A percentile compares a stretch with the other conserved stretches of the same genome.
Conservation (phyloP, 2,888 invertebrate species). For the Drosophila melanosoma region DNA sequence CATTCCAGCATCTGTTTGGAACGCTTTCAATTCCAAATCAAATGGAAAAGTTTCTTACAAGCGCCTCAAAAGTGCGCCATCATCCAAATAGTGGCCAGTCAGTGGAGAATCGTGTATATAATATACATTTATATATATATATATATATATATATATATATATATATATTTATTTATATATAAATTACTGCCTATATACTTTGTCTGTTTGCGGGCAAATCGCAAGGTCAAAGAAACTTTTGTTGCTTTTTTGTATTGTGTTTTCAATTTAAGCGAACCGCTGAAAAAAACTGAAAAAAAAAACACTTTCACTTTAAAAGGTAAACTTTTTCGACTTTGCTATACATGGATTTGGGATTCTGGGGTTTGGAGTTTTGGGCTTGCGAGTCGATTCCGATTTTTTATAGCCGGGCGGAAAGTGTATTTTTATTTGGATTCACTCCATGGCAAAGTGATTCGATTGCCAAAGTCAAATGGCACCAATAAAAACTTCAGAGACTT, state of each 20-base stretch:
- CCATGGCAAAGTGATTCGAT: slow-evolving; percentile 62
- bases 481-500: slow-evolving; percentile 69
- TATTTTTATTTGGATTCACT: slow-evolving; percentile 51
- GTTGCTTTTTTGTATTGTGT: slow-evolving; percentile 51
- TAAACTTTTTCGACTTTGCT: slow-evolving; percentile 41
- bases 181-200: background rate
- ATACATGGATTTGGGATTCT: background rate
- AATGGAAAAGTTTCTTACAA: slow-evolving; percentile 67
- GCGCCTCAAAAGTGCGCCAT: slow-evolving; percentile 48
- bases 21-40: slow-evolving; percentile 72
- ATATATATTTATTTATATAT: background rate
- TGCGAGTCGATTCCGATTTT: slow-evolving; percentile 27
- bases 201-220: slow-evolving; percentile 24
- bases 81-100: slow-evolving; percentile 37
- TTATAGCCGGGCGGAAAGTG: slow-evolving; percentile 45
- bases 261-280: slow-evolving; percentile 51
- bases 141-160: background rate
- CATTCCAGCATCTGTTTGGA: slow-evolving; percentile 52
- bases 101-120: slow-evolving; percentile 6
- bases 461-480: slow-evolving; percentile 67
- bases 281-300: slow-evolving; percentile 1
- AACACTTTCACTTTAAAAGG: slow-evolving; percentile 65
- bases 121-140: background rate
- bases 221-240: slow-evolving; percentile 68
- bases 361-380: background rate